Conservation (phyloP, 1,140 invertebrate species). For the Bombyx mori region DNA sequence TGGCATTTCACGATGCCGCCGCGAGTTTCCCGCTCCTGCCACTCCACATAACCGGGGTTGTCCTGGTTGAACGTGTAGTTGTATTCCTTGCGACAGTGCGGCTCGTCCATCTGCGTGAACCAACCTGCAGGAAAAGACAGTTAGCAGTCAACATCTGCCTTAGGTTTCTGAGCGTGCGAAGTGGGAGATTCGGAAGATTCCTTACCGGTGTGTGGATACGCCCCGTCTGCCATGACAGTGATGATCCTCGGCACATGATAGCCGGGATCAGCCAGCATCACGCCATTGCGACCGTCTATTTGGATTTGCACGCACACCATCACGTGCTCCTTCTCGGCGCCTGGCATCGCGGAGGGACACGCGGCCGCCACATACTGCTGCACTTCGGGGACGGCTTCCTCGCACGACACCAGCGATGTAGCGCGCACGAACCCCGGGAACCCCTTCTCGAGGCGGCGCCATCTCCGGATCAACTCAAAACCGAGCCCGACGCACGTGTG, state of each 20-base stretch:
- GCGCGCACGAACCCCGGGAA: slow-evolving; percentile 76
- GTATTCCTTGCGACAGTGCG: slow-evolving; percentile 83
- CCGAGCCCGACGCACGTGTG: slow-evolving; percentile 92
- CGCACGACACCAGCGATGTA: slow-evolving; percentile 87
- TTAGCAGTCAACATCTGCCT: background rate
- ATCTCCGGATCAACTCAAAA: slow-evolving; percentile 79
- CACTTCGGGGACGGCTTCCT: slow-evolving; percentile 84
- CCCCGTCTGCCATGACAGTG: slow-evolving; percentile 87
- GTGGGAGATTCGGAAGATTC: background rate
- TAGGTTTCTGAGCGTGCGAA: background rate
- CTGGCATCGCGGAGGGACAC: slow-evolving; percentile 71
- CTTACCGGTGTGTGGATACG: slow-evolving; percentile 87
- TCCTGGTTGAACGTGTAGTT: slow-evolving; percentile 78
- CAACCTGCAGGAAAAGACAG: slow-evolving; percentile 71
- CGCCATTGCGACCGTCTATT: slow-evolving; percentile 79
- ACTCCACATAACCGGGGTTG: slow-evolving; percentile 83
- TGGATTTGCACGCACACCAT: slow-evolving; percentile 83
- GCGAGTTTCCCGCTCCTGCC: slow-evolving; percentile 82
- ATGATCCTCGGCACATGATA: slow-evolving; percentile 90
- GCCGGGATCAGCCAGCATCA: slow-evolving; percentile 89
- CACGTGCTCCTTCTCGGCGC: slow-evolving; percentile 90
- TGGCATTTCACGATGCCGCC: slow-evolving; percentile 73
- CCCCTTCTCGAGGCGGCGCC: slow-evolving; percentile 59
- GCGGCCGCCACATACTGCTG: slow-evolving; percentile 76
- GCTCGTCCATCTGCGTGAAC: slow-evolving; percentile 85